Conservation (phyloP, 2,797 vertebrate species). For the Sebastes flavidus region DNA sequence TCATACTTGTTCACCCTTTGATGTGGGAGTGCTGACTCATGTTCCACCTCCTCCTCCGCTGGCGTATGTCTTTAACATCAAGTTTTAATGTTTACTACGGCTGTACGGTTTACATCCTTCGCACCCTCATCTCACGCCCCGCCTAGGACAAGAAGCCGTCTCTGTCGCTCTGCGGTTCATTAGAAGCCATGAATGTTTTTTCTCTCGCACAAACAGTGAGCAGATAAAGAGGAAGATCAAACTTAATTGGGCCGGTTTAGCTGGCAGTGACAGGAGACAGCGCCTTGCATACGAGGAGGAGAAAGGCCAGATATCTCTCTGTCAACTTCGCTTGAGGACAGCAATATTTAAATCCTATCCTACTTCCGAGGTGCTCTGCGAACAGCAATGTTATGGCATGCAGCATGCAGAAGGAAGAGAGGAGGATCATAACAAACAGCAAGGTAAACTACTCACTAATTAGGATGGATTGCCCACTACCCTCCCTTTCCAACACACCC, state of each 20-base stretch:
- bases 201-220: conserved; percentile 19
- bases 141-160: conserved; percentile 6
- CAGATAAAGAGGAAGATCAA: conserved; percentile 51
- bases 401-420: conserved; percentile 25
- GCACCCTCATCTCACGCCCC: conserved; percentile 1
- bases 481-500: background rate
- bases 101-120: conserved; percentile 7
- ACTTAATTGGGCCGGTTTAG: conserved; percentile 62
- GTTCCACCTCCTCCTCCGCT: conserved; percentile 54
- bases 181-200: conserved; percentile 19
- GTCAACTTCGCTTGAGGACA: conserved; percentile 67
- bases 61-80: conserved; percentile 54
- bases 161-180: conserved; percentile 38
- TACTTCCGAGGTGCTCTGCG: conserved; percentile 42
- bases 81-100: conserved; percentile 39
- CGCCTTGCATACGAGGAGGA: conserved; percentile 24
- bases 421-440: conserved; percentile 54
- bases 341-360: conserved; percentile 56
- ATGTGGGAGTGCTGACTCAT: conserved; percentile 76
- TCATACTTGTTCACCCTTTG: conserved; percentile 64
- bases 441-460: conserved; percentile 65
- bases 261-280: conserved; percentile 43
- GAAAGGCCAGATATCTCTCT: conserved; percentile 39
- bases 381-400: conserved; percentile 23
- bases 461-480: conserved; percentile 53